Base-by-base conservation (phyloP, 2,888 invertebrate species). In the Papilio elwesi region DNA sequence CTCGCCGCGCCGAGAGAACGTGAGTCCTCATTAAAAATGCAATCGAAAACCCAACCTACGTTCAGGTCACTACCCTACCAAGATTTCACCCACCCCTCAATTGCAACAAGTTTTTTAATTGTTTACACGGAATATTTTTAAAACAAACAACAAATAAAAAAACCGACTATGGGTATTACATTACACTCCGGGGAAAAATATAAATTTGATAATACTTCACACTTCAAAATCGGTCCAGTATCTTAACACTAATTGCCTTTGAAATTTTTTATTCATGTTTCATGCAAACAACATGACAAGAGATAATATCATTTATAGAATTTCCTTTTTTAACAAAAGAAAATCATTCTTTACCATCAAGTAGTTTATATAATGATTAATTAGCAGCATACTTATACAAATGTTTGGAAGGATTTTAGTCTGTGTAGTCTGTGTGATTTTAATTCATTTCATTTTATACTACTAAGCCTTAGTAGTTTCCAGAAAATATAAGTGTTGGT, bases 1-100 rank as follows among this genome's bases (percentile, higher is more conserved):
- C 78, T 55, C 70, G 63, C 55, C 71, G 47, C 70, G 66, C 43
- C 66, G 81, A 74, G 82, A 85, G 83, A 84, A 83, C 82, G 82
- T 78, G 79, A 82, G 80, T 76, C 78, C 82, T 85, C 84, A 82
- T 89, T 88, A 87, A 89, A 87, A 83, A 88, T 89, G 85, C 85
- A 89, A 83, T 82, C 80, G 78, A 76, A 75, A 77, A 71, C 76
- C 77, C 59, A 10, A 43, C 74, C 76, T 74, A 51, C 57, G 26
- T 51, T 62, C 67, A 1, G 49, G 49, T 55, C 55, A 36, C 26
- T 26, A 26, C 4, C 26, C 64, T 66, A 57, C 48, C 52, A 72
- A 72, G 59, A 68, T 26, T 26, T 26, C 55, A 71, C 72, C 68
- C 66, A 68, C 65, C 59, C 52, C 12, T 47, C 63, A 49, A 64